Evolutionary conservation across 2,888 invertebrate species (phyloP).

Genomic region (Agrilus biguttatus): DNA sequence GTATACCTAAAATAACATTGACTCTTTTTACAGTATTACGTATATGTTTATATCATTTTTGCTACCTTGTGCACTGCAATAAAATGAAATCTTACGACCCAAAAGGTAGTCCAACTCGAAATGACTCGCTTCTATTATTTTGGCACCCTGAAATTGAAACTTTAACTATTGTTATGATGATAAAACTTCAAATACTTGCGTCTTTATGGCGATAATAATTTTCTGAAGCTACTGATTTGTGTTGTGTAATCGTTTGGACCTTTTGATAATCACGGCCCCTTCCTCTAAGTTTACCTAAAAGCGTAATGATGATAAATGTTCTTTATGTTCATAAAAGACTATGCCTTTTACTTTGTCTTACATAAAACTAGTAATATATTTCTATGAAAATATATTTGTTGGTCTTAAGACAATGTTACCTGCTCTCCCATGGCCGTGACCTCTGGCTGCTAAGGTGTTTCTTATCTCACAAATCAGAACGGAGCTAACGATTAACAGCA

Average conservation of each 20-base stretch:
- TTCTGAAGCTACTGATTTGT: conserved; percentile 40
- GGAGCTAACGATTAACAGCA: no score
- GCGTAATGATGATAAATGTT: no score
- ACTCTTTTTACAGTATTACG: neutral
- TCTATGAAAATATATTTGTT: no score
- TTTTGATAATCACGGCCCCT: conserved; percentile 34
- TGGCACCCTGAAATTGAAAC: conserved; percentile 43
- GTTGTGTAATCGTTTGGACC: conserved; percentile 41
- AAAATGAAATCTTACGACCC: conserved; percentile 60
- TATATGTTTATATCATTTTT: conserved; percentile 3
- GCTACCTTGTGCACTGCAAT: conserved; percentile 52
- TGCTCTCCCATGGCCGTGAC: no score
- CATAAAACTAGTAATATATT: no score
- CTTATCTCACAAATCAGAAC: no score
- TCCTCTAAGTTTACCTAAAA: conserved; percentile 19
- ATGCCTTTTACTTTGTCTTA: no score
- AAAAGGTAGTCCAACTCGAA: conserved; percentile 60
- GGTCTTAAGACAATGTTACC: no score
- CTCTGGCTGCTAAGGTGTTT: no score
- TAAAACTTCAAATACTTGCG: conserved; percentile 30
- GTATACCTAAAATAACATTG: conserved; percentile 32
- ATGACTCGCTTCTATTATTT: conserved; percentile 52
- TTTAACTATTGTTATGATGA: neutral
- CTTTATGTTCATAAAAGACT: no score
- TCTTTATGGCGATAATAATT: conserved; percentile 51